Percentiles rank a stretch among this genome's conserved stretches.
phyloP scores from a whole-genome alignment of 2,113 vertebrate genomes.

The Ploceus nigricollis region DNA sequence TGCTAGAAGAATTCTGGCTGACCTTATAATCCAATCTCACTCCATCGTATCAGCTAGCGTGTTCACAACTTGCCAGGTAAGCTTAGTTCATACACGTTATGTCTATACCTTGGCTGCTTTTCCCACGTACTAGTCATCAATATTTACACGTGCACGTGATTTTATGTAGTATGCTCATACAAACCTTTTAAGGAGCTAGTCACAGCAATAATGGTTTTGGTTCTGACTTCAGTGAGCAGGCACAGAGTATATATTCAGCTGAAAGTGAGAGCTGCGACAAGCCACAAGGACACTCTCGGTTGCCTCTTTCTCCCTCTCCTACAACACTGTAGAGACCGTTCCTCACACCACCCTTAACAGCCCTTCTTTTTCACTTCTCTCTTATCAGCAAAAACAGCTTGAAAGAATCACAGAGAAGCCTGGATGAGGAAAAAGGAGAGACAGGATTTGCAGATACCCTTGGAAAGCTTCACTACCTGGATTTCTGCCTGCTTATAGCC shows the following conservation, averaged over 20 bases:
- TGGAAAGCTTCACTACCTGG: not conserved
- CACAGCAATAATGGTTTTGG: not conserved
- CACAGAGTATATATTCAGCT: not conserved
- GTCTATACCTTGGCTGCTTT: not conserved
- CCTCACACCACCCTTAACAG: not conserved
- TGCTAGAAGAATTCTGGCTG: not conserved
- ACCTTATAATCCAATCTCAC: not conserved
- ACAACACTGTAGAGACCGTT: fast-evolving
- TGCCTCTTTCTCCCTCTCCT: not conserved
- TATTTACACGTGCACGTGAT: fast-evolving
- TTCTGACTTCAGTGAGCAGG: not conserved
- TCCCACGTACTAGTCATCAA: not conserved
- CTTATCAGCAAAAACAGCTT: not conserved
- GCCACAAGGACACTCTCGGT: not conserved
- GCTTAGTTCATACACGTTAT: not conserved
- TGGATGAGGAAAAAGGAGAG: not conserved
- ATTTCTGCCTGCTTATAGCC: not conserved
- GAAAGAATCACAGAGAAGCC: not conserved
- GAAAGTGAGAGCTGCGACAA: not conserved
- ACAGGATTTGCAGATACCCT: not conserved
- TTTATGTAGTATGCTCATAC: not conserved
- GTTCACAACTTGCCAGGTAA: not conserved
- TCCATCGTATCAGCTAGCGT: not conserved
- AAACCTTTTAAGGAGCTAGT: not conserved
- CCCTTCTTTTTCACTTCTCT: not conserved